These are phyloP conservation scores for Lagopus muta DNA, from an alignment of 2,113 vertebrate species.

Conservation along the genomic window DNA sequence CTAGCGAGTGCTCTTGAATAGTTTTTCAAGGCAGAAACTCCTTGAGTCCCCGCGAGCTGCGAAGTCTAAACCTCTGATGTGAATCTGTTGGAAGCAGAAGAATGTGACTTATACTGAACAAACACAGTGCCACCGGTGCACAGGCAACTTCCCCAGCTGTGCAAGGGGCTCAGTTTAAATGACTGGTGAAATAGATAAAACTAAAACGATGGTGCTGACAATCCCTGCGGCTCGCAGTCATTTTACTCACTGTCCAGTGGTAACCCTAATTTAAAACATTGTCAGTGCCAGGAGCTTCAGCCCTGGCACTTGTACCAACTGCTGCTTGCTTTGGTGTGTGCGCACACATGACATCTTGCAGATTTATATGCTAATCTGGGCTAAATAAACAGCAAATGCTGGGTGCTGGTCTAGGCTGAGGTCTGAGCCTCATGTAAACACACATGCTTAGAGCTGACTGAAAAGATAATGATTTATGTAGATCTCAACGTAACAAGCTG, in stretches of 20 bases:
- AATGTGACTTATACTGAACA: slow-evolving; percentile 59
- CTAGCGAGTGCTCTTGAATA: slow-evolving; percentile 94
- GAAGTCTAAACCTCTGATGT: slow-evolving; percentile 61
- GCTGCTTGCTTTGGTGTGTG: not conserved
- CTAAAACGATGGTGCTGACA: not conserved
- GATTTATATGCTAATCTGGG: not conserved
- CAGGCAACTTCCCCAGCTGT: not conserved
- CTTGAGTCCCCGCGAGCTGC: slow-evolving; percentile 39
- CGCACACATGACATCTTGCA: rapidly evolving
- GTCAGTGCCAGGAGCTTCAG: not conserved
- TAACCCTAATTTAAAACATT: not conserved
- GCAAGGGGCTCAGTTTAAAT: not conserved
- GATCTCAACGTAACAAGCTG: not conserved
- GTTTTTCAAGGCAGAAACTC: slow-evolving; percentile 76
- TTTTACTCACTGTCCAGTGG: not conserved
- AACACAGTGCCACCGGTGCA: slow-evolving; percentile 14
- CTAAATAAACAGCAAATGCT: not conserved
- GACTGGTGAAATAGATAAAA: not conserved
- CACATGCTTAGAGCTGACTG: not conserved
- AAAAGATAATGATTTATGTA: not conserved
- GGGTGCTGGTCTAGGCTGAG: not conserved
- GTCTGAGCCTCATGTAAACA: slow-evolving; percentile 11
- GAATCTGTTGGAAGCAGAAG: slow-evolving; percentile 64
- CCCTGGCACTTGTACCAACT: not conserved
- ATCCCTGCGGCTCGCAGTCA: not conserved